Evolutionary conservation across 2,113 vertebrate genomes (phyloP), one percentile per base, ranked within the genome.

Genomic region (Campylomormyrus numenius): DNA sequence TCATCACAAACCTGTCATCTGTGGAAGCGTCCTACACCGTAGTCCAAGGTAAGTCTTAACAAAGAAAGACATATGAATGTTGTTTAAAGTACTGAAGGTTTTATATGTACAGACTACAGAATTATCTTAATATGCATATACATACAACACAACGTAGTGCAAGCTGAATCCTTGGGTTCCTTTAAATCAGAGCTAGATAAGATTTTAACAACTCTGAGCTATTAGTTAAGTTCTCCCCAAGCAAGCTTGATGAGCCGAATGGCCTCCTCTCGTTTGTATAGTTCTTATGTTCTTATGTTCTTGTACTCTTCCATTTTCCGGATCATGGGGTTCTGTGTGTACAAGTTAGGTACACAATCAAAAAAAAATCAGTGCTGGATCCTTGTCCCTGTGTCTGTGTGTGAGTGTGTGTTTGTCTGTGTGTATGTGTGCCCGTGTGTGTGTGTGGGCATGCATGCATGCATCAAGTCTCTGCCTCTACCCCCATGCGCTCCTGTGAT

Each of bases 11-110:
- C 94, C 97, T 99, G 56, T 99, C 99, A 46, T 99, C 98, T 0
- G 98, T 99, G 19, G 98, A 99, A 93, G 98, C 98, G 62, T 99
- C 98, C 39, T 99, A 99, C 94, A 99, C 98, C 2, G 98, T 99
- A 91, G 98, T 99, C 89, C 99, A 99, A 98, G 98, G 98, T 99
- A 95, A 91, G 90, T 48, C 9, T 91, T 89, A 90, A 85, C 77
- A 50, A 35, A 1, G 35, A 80, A 42, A 42, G 35, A 42, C 74
- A 42, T 39, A 39, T 39, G 74, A 42, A 74, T 74, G 49, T 87
- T 27, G 85, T 27, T 50, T 87, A 52, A 53, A 15, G n/a, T 56
- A 24, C 15, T 35, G 48, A 39, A 46, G 83, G 83, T n/a, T 45
- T n/a, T 45, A 9, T 42, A 48, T 39, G 83, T 48, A 19, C 45